These are phyloP conservation scores for Alviniconcha strummeri DNA, from an alignment of 2,888 invertebrate species.

Conservation along the genomic window DNA sequence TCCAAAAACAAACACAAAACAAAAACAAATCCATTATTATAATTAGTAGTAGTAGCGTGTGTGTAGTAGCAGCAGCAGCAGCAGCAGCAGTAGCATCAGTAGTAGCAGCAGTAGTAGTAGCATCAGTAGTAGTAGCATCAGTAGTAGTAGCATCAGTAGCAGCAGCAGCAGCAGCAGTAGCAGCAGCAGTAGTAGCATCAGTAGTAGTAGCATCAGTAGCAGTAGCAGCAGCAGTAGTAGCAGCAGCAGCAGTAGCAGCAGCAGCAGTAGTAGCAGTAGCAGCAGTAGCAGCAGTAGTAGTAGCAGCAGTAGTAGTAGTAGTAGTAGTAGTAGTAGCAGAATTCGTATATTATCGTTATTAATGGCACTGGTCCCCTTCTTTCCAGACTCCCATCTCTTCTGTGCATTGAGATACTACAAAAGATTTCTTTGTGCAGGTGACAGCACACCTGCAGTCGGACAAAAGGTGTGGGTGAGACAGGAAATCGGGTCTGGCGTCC, in stretches of 20 bases:
- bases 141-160: neutral
- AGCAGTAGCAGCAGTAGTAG: neutral
- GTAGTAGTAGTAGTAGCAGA: neutral
- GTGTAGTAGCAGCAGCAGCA: neutral
- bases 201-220: neutral
- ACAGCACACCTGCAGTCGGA: neutral
- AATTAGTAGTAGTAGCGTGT: neutral
- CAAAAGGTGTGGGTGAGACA: conserved; percentile 20
- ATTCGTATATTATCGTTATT: too few relatives aligned
- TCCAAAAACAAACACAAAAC: too few relatives aligned
- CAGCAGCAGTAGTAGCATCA: neutral
- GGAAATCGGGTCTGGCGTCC: neutral
- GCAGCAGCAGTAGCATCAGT: neutral
- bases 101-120: neutral
- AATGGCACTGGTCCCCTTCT: too few relatives aligned
- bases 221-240: neutral
- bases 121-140: neutral
- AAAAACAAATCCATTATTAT: neutral
- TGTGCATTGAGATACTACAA: neutral
- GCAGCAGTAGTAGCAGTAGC: neutral
- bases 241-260: neutral
- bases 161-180: neutral
- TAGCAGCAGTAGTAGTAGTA: neutral
- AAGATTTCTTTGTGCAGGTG: neutral
- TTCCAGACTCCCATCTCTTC: too few relatives aligned